A percentile compares a stretch with the other conserved stretches of the same genome.
Conservation (phyloP, 2,797 vertebrate genomes). For the Lepidocolaptes lacrymiger region DNA sequence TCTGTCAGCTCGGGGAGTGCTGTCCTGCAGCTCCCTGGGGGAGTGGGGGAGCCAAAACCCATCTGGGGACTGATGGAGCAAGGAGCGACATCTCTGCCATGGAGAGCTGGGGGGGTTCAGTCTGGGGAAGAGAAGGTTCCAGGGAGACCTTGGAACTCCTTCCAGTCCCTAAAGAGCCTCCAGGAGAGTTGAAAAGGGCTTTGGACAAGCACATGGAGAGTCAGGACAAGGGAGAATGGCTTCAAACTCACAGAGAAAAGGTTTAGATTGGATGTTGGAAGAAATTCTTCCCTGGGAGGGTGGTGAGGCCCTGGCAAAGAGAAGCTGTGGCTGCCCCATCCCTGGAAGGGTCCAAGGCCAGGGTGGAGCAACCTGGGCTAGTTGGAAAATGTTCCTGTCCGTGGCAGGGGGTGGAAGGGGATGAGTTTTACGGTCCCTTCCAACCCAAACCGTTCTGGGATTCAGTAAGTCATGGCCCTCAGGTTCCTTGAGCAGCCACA, state of each 20-base stretch:
- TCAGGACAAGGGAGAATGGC: neutral
- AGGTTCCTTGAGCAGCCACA: neutral
- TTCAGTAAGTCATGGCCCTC: neutral
- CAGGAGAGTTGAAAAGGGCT: neutral
- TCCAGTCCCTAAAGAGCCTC: neutral
- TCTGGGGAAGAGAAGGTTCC: neutral
- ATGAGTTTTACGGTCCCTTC: neutral
- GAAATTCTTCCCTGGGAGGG: neutral
- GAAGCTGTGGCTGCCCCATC: neutral
- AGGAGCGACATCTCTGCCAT: neutral
- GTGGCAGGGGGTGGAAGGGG: neutral
- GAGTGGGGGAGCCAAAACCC: neutral
- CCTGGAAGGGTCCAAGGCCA: neutral
- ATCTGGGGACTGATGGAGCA: rapidly evolving
- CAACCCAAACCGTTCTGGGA: neutral
- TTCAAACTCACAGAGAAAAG: neutral
- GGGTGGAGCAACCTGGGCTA: rapidly evolving
- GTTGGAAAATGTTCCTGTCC: neutral
- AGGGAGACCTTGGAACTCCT: neutral
- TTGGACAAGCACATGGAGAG: neutral
- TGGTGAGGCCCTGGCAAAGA: neutral
- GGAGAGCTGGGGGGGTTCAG: neutral
- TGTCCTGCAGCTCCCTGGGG: neutral
- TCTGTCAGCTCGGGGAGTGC: rapidly evolving
- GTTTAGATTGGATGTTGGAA: neutral